phyloP scores from a whole-genome alignment of 2,797 vertebrate species.

The Caiman crocodilus region DNA sequence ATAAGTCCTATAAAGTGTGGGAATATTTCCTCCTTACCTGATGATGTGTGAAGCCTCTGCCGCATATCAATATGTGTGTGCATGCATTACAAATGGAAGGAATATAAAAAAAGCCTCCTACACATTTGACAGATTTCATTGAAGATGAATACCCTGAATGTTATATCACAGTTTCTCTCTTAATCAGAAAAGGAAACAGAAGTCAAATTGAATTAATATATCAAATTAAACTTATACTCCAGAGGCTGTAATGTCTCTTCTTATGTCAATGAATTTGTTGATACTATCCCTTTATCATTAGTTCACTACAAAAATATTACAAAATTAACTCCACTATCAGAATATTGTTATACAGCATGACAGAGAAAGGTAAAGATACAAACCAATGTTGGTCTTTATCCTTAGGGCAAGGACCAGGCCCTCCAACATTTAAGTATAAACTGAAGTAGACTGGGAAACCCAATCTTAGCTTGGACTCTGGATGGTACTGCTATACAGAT shows the following conservation, averaged over 20 bases:
- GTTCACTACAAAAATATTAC: not conserved
- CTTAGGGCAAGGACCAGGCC: not conserved
- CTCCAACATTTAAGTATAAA: not conserved
- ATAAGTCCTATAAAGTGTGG: not conserved
- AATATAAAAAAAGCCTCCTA: not conserved
- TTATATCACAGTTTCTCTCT: not conserved
- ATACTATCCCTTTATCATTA: not conserved
- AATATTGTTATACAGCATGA: not conserved
- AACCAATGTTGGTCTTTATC: not conserved
- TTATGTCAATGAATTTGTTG: not conserved
- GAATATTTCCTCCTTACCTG: not conserved
- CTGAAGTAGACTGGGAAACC: not conserved
- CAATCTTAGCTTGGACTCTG: not conserved
- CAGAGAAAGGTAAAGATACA: not conserved
- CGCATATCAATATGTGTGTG: slow-evolving; percentile 7
- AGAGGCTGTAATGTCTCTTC: not conserved
- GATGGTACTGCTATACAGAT: not conserved
- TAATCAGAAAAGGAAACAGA: not conserved
- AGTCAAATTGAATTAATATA: not conserved
- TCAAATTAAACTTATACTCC: not conserved
- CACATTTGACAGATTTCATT: not conserved
- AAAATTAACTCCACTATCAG: not conserved
- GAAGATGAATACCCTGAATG: not conserved
- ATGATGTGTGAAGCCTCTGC: not conserved
- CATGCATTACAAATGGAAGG: not conserved